Evolutionary conservation across 1,140 invertebrate species (phyloP), one percentile per base, ranked within the genome.

Genomic region (Penaeus chinensis): DNA sequence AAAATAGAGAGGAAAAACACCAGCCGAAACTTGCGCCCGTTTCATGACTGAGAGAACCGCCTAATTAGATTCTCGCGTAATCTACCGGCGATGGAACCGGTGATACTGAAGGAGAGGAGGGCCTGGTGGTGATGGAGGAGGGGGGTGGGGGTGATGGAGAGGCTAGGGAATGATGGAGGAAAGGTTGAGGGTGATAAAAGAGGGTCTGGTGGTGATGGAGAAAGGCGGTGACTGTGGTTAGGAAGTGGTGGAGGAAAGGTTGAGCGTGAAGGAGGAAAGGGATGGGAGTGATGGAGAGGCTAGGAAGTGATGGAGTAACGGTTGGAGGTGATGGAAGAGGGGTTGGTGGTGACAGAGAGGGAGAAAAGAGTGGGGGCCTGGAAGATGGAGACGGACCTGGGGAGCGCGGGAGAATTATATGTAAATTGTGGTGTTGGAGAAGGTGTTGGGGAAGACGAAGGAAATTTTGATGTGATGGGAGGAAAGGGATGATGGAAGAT

Each of bases 1-100:
- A 89, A 89, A 89, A 89, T 89, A 89, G 84, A 89, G 88, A 85
- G 88, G 88, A 89, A 89, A 89, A 89, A 89, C 88, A 89, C 83
- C 83, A 76, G 83, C 88, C 88, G 88, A 89, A 89, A 89, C 88
- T 89, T 89, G 83, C 83, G 78, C 84, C 85, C 83, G 88, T 89
- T 89, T 89, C 88, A 89, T 89, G 88, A 89, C 83, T 89, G 88
- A 89, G 88, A 79, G 88, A 81, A 82, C 78, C 83, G 77, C 66
- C 83, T 89, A 89, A 89, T 89, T 89, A 89, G 88, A 89, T 89
- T 89, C 88, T 54, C 88, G 88, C 78, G 88, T 89, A 89, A 89
- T 89, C 88, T 89, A 89, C 88, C 88, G 88, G 79, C 60, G 84
- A 78, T 84, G 87, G 47, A 84, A 62, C 88, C 77, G 84, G 85